Evolutionary conservation across 92 coral and sea anemone species (phyloP).

Genomic region (Actinernus sp.): DNA sequence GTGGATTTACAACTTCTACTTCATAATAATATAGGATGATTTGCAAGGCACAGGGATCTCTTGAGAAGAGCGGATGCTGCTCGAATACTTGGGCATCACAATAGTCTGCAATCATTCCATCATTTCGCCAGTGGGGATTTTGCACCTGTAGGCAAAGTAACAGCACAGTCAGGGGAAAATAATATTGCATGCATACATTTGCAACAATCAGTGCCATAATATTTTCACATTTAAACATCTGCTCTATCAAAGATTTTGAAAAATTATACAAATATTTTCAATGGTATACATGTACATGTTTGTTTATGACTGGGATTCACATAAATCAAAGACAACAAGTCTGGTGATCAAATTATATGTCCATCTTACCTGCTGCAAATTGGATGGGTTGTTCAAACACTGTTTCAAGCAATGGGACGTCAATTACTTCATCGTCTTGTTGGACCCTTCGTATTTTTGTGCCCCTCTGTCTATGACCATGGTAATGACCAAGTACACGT

Average conservation of each 20-base stretch:
- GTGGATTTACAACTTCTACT: constrained; percentile 37
- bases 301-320: too few relatives aligned
- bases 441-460: constrained; percentile 48
- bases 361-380: constrained; percentile 41
- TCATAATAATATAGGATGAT: constrained; percentile 33
- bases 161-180: too few relatives aligned
- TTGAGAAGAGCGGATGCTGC: constrained; percentile 32
- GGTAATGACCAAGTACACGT: constrained; percentile 65
- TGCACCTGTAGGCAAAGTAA: constrained; percentile 24
- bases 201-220: too few relatives aligned
- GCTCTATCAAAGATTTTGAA: too few relatives aligned
- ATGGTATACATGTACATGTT: too few relatives aligned
- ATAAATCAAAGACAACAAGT: too few relatives aligned
- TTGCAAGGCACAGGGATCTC: constrained; percentile 27
- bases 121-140: too few relatives aligned
- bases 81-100: constrained; percentile 22
- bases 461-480: too few relatives aligned
- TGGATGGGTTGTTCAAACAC: constrained; percentile 38
- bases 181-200: too few relatives aligned
- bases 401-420: constrained; percentile 28
- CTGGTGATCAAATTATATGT: too few relatives aligned
- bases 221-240: too few relatives aligned
- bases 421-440: constrained; percentile 40
- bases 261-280: too few relatives aligned
- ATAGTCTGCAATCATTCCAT: constrained; percentile 33